Evolutionary conservation across 2,888 invertebrate genomes (phyloP).

Genomic region (Ernsta delagoae): DNA sequence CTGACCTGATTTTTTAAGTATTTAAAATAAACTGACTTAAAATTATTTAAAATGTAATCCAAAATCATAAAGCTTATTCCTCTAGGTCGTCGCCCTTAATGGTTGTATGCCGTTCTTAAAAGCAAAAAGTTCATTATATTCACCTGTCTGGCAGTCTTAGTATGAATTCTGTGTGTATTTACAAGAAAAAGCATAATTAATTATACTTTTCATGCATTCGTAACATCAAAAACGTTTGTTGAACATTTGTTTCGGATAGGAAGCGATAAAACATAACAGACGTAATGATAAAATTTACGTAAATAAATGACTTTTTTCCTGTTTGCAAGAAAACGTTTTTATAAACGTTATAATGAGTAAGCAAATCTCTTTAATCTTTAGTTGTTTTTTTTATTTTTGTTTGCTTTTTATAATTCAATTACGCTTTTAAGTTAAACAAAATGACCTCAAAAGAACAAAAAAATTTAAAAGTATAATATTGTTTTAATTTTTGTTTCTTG

Average conservation of each 20-base stretch:
- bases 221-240: constrained; percentile 23
- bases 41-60: too few relatives aligned
- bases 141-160: too few relatives aligned
- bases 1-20: too few relatives aligned
- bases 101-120: too few relatives aligned
- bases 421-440: neutral
- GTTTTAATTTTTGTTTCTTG: too few relatives aligned
- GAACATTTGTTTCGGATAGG: constrained; percentile 21
- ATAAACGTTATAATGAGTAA: constrained; percentile 16
- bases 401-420: neutral
- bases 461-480: neutral
- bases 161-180: neutral
- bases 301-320: constrained; percentile 30
- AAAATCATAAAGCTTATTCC: too few relatives aligned
- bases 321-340: constrained; percentile 21
- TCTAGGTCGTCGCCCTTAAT: too few relatives aligned
- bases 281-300: constrained; percentile 29
- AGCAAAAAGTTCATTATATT: too few relatives aligned
- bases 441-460: neutral
- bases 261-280: constrained; percentile 28
- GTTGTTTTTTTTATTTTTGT: neutral
- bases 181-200: neutral
- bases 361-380: constrained; percentile 17
- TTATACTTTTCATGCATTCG: neutral
- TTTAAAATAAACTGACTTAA: too few relatives aligned